These are phyloP conservation scores for Ips nitidus DNA, from an alignment of 1,140 invertebrate species.

Conservation along the genomic window DNA sequence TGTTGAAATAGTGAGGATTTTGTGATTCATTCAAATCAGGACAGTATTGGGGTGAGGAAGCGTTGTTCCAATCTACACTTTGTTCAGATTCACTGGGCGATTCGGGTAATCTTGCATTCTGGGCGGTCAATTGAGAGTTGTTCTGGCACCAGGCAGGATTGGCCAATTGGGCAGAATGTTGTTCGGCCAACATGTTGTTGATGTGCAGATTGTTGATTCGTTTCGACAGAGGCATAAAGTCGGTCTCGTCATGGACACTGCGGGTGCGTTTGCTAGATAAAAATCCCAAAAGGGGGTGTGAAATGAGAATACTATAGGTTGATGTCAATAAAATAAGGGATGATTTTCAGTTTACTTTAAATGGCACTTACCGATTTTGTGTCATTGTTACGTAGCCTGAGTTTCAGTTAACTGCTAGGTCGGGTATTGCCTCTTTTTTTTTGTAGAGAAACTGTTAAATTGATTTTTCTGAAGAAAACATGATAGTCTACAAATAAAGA, in stretches of 20 bases:
- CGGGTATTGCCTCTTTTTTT: no score
- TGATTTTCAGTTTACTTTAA: background rate
- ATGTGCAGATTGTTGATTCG: slow-evolving; percentile 79
- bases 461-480: no score
- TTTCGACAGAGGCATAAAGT: slow-evolving; percentile 77
- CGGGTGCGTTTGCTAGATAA: slow-evolving; percentile 65
- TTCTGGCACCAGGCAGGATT: slow-evolving; percentile 41
- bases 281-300: background rate
- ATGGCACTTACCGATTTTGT: slow-evolving; percentile 34
- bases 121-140: background rate
- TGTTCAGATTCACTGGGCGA: slow-evolving; percentile 41
- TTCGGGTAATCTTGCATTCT: slow-evolving; percentile 28
- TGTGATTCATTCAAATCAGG: slow-evolving; percentile 59
- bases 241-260: slow-evolving; percentile 60
- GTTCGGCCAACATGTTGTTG: slow-evolving; percentile 53
- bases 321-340: no score
- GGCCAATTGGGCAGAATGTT: slow-evolving; percentile 3
- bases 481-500: no score
- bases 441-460: no score
- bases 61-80: slow-evolving; percentile 42
- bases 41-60: slow-evolving; percentile 49
- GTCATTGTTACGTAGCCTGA: slow-evolving; percentile 20
- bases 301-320: background rate
- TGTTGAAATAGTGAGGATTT: slow-evolving; percentile 67
- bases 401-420: no score